phyloP scores from a whole-genome alignment of 2,113 vertebrate genomes.

The Tympanuchus pallidicinctus region DNA sequence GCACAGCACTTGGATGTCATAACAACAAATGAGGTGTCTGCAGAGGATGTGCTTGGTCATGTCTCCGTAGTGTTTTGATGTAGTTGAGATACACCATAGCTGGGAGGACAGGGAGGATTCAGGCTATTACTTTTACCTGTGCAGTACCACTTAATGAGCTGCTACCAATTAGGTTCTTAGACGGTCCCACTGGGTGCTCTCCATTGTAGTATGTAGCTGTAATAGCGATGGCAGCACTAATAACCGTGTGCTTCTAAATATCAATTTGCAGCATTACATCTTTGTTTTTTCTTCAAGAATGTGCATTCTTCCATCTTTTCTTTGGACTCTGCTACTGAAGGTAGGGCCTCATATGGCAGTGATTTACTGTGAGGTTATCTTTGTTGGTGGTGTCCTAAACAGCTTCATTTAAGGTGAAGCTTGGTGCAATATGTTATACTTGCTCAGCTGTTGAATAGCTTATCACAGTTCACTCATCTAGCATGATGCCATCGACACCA shows the following conservation, averaged over 20 bases:
- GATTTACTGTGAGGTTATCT: neutral
- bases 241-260: neutral
- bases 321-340: neutral
- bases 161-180: slow-evolving; percentile 39
- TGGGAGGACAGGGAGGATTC: no score
- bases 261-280: neutral
- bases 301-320: neutral
- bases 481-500: neutral
- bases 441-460: neutral
- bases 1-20: neutral
- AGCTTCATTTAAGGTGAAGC: neutral
- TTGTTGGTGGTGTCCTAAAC: neutral
- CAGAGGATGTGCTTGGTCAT: neutral
- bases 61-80: neutral
- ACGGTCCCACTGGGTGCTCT: neutral
- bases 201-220: neutral
- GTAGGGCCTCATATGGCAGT: neutral
- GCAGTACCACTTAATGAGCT: slow-evolving; percentile 36
- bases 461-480: neutral
- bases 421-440: neutral
- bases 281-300: neutral
- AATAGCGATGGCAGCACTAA: neutral
- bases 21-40: slow-evolving; percentile 42
- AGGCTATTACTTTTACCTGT: slow-evolving; percentile 29
- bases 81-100: neutral